A percentile compares a stretch with the other conserved stretches of the same genome.
Conservation (phyloP, 30 jellyfish, hydroid and myxozoan species). For the Aurelia coerulea region DNA sequence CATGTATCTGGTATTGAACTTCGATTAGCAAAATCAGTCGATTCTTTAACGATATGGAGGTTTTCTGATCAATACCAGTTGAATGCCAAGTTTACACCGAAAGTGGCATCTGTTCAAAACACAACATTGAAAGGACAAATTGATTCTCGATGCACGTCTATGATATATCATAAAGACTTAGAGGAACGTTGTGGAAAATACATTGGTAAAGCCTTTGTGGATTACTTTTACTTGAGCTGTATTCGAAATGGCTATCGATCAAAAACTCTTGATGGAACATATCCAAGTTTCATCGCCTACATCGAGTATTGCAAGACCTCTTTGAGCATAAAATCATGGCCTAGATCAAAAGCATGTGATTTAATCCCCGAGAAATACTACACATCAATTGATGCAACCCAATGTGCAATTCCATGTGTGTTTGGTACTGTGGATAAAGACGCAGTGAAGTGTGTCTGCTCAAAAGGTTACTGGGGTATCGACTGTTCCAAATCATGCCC, state of each 20-base stretch:
- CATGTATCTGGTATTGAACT: background rate
- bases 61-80: conserved; percentile 35
- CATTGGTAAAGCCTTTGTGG: conserved; percentile 65
- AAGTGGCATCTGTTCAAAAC: background rate
- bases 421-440: conserved; percentile 30
- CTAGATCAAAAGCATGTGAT: conserved; percentile 28
- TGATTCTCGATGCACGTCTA: conserved; percentile 14
- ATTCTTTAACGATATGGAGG: conserved; percentile 47
- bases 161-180: conserved; percentile 46
- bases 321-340: conserved; percentile 21
- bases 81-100: background rate
- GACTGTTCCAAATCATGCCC: conserved; percentile 62
- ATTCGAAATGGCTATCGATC: conserved; percentile 16
- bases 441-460: conserved; percentile 38
- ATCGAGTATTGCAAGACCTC: conserved; percentile 51
- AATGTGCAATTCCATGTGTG: conserved; percentile 51
- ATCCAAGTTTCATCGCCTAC: conserved; percentile 25
- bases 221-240: conserved; percentile 47
- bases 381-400: conserved; percentile 14
- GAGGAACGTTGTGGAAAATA: conserved; percentile 38
- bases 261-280: conserved; percentile 1
- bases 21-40: conserved; percentile 19
- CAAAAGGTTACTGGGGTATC: conserved; percentile 65
- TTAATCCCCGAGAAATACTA: conserved; percentile 38
- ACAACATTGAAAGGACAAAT: conserved; percentile 20